These are phyloP conservation scores for Eucidaris tribuloides DNA, from an alignment of 35 echinoderm and acorn worm species.

Conservation along the genomic window DNA sequence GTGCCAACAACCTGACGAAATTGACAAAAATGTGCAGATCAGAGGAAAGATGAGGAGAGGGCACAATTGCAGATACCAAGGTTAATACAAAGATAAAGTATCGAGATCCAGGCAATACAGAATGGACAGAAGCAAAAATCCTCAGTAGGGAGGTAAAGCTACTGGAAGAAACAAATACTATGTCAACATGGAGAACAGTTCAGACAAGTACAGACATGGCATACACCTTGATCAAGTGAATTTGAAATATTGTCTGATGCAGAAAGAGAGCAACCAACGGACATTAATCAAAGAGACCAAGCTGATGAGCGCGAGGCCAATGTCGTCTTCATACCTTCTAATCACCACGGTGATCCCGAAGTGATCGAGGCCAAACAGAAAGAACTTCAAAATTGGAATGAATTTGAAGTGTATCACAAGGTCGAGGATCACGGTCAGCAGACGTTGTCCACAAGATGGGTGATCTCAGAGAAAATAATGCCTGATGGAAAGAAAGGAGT, in stretches of 20 bases:
- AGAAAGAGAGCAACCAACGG: no score
- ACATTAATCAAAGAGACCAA: neutral
- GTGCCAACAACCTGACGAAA: neutral
- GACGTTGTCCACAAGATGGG: constrained; percentile 4
- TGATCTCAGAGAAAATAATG: constrained; percentile 9
- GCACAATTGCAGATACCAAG: no score
- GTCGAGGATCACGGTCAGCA: neutral
- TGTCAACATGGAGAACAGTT: constrained; percentile 30
- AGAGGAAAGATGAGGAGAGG: no score
- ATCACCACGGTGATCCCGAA: neutral
- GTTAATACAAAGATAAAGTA: no score
- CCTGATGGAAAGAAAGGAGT: constrained; percentile 4
- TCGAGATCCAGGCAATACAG: neutral
- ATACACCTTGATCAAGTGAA: neutral
- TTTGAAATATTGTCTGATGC: no score
- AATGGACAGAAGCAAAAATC: constrained; percentile 2
- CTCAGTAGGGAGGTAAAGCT: neutral
- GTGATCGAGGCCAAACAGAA: neutral
- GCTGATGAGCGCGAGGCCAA: neutral
- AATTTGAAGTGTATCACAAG: constrained; percentile 29
- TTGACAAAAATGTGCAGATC: neutral
- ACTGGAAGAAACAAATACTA: neutral
- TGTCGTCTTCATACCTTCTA: constrained; percentile 5
- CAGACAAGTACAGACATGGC: no score
- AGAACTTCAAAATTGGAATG: constrained; percentile 36